These are phyloP conservation scores for Oncorhynchus keta DNA, from an alignment of 2,113 vertebrate species.

Conservation along the genomic window DNA sequence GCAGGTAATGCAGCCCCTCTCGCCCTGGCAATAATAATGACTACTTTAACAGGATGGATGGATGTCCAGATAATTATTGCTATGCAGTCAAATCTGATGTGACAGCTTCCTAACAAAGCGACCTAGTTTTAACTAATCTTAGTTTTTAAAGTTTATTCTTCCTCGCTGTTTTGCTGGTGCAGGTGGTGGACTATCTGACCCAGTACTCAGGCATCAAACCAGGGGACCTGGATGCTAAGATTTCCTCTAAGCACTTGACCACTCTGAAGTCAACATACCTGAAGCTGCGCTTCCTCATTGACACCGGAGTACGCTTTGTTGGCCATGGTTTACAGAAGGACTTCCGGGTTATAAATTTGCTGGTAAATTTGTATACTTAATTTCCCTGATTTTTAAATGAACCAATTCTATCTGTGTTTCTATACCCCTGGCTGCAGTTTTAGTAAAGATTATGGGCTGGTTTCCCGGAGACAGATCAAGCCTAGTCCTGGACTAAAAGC, in stretches of 20 bases:
- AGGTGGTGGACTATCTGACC: conserved; percentile 99
- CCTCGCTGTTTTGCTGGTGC: background rate
- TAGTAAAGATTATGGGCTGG: too few species aligned
- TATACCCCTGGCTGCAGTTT: background rate
- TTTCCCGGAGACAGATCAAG: too few species aligned
- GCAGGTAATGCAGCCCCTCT: conserved; percentile 78
- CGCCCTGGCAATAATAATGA: background rate
- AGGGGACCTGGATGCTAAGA: conserved; percentile 96
- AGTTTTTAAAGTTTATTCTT: background rate
- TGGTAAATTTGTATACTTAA: conserved; percentile 71
- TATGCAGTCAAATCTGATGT: background rate
- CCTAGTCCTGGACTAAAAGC: too few species aligned
- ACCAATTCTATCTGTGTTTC: background rate
- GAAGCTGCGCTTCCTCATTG: conserved; percentile 96
- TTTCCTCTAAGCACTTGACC: conserved; percentile 97
- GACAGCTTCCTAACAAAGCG: background rate
- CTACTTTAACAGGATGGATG: background rate
- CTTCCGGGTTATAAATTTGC: conserved; percentile 96
- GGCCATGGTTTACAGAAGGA: conserved; percentile 97
- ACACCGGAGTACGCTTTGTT: conserved; percentile 95
- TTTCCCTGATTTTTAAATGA: background rate
- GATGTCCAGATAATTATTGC: background rate
- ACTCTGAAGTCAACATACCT: conserved; percentile 97
- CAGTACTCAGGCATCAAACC: conserved; percentile 98
- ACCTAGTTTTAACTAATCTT: background rate